phyloP scores from a whole-genome alignment of 2,888 invertebrate species.

The Pristionchus entomophagus region DNA sequence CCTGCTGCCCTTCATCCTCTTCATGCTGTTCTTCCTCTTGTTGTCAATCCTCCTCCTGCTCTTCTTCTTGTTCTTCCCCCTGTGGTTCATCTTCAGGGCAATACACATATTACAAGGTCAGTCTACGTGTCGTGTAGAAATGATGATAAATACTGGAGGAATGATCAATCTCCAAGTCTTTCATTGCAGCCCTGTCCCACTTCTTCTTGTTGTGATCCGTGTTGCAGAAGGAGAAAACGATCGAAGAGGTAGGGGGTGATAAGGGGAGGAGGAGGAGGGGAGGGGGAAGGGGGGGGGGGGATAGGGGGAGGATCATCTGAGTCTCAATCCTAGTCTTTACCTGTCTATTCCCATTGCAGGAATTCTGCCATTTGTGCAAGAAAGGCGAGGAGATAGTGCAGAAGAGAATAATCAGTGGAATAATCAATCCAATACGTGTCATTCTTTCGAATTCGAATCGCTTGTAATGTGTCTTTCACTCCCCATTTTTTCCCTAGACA shows the following conservation, averaged over 20 bases:
- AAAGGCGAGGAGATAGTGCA: neutral
- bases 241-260: slow-evolving; percentile 42
- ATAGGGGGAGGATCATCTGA: too few relatives aligned
- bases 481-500: neutral
- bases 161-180: neutral
- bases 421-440: neutral
- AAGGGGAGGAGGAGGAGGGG: too few relatives aligned
- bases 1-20: neutral
- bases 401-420: neutral
- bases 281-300: too few relatives aligned
- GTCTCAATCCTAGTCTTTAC: neutral
- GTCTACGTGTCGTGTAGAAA: neutral
- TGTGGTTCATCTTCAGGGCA: neutral
- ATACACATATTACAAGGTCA: neutral
- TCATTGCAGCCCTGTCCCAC: slow-evolving; percentile 14
- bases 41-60: neutral
- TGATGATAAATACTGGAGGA: neutral
- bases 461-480: neutral
- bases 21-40: neutral
- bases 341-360: neutral
- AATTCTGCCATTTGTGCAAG: neutral
- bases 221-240: slow-evolving; percentile 39
- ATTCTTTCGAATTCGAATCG: neutral
- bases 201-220: slow-evolving; percentile 21
- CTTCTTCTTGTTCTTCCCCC: neutral